A percentile compares a stretch with the other conserved stretches of the same genome.
Evolutionary conservation across 2,113 vertebrate species (phyloP).

Genomic region (Mustela nigripes): DNA sequence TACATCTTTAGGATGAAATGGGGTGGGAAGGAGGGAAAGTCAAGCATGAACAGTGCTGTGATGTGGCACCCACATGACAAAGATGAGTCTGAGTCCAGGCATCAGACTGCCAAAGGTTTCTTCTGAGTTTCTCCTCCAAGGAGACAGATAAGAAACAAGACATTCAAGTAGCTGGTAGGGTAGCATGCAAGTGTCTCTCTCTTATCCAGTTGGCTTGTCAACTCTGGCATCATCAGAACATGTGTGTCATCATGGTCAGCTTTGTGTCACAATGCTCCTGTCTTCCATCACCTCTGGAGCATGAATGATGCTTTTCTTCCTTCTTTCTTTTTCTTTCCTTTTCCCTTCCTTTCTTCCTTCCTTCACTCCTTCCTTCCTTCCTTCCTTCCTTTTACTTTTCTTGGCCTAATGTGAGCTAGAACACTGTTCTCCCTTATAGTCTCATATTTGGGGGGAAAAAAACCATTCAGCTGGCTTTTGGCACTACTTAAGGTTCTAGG

Average conservation of each 20-base stretch:
- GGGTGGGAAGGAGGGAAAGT: rapidly evolving
- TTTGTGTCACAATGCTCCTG: conserved; percentile 90
- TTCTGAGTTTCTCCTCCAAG: conserved; percentile 84
- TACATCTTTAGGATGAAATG: conserved; percentile 10
- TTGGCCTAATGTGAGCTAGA: conserved; percentile 75
- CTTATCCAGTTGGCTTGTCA: conserved; percentile 90
- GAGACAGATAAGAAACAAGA: conserved; percentile 88
- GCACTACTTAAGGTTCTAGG: background rate
- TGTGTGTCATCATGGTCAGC: conserved; percentile 89
- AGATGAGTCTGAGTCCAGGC: conserved; percentile 80
- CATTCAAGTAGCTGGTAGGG: conserved; percentile 88
- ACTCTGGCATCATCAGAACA: conserved; percentile 88
- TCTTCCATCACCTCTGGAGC: conserved; percentile 92
- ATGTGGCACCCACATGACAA: conserved; percentile 78
- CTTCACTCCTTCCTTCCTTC: background rate
- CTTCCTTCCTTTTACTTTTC: conserved; percentile 83
- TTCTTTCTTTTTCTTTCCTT: conserved; percentile 63
- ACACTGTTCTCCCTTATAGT: conserved; percentile 65
- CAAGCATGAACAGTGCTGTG: background rate
- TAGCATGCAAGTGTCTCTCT: conserved; percentile 88
- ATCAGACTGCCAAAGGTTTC: conserved; percentile 84
- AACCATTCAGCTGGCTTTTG: conserved; percentile 30
- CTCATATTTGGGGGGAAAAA: conserved; percentile 37
- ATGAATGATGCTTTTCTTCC: conserved; percentile 87
- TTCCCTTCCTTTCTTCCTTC: background rate